Conservation (phyloP, 2,113 vertebrate genomes). For the Mystacornis crossleyi region DNA sequence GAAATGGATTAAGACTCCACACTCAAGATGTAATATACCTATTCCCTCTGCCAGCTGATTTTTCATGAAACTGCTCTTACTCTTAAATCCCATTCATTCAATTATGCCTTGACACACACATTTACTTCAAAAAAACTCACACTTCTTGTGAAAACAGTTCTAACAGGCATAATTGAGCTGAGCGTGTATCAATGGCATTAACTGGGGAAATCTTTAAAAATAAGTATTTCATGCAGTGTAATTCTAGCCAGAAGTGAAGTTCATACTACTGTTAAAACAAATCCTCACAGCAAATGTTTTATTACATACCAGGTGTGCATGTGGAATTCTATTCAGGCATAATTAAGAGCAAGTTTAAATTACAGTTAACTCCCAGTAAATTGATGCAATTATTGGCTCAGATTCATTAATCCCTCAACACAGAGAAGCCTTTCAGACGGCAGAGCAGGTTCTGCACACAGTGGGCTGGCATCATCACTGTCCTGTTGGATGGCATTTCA, state of each 20-base stretch:
- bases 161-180: neutral
- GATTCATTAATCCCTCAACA: neutral
- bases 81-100: constrained; percentile 10
- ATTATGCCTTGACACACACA: constrained; percentile 9
- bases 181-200: neutral
- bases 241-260: constrained; percentile 18
- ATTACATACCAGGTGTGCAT: neutral
- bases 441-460: neutral
- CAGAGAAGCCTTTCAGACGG: neutral
- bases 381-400: neutral
- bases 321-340: neutral
- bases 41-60: neutral
- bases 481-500: neutral
- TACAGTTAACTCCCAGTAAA: constrained; percentile 9
- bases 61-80: constrained; percentile 4
- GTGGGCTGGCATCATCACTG: neutral
- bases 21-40: neutral
- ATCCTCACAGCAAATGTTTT: neutral
- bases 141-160: constrained; percentile 28
- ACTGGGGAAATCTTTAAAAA: neutral
- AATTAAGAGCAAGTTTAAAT: constrained; percentile 22
- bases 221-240: neutral
- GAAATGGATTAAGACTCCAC: neutral
- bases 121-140: neutral
- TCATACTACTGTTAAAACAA: neutral